Percentiles rank a stretch among this genome's conserved stretches.
Conservation (phyloP, 2,113 vertebrate species). For the Pseudolaguvia tuberculata region DNA sequence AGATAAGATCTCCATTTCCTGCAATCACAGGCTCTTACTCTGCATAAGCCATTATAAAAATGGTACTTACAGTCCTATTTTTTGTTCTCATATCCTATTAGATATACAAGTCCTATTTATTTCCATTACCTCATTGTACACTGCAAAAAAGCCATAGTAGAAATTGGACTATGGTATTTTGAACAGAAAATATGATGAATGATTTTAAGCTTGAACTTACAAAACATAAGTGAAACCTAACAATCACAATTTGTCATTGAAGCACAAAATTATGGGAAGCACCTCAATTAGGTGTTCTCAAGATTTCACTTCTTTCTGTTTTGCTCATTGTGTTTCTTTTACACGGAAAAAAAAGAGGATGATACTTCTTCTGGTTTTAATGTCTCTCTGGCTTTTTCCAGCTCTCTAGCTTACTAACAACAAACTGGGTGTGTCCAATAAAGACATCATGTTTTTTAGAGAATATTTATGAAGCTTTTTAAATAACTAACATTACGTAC, state of each 20-base stretch:
- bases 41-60: constrained; percentile 50
- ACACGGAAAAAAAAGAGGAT: not conserved
- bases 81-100: constrained; percentile 46
- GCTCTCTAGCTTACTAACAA: not conserved
- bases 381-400: constrained; percentile 2
- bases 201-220: constrained; percentile 40
- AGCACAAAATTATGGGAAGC: constrained; percentile 23
- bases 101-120: constrained; percentile 50
- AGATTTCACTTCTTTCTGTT: not conserved
- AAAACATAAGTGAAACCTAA: constrained; percentile 35
- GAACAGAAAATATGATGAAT: constrained; percentile 34
- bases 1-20: constrained; percentile 55
- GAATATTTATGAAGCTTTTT: not conserved
- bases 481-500: not conserved
- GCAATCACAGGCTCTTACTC: constrained; percentile 49
- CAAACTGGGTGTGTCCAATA: not conserved
- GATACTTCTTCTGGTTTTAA: not conserved
- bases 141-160: constrained; percentile 36
- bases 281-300: constrained; percentile 30
- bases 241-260: constrained; percentile 41
- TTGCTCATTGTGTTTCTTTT: not conserved
- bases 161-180: constrained; percentile 38
- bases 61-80: constrained; percentile 50
- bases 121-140: constrained; percentile 51
- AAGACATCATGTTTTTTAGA: not conserved